Evolutionary conservation across 2,113 vertebrate genomes (phyloP), one percentile per base, ranked within the genome.

Genomic region (Eira barbara): DNA sequence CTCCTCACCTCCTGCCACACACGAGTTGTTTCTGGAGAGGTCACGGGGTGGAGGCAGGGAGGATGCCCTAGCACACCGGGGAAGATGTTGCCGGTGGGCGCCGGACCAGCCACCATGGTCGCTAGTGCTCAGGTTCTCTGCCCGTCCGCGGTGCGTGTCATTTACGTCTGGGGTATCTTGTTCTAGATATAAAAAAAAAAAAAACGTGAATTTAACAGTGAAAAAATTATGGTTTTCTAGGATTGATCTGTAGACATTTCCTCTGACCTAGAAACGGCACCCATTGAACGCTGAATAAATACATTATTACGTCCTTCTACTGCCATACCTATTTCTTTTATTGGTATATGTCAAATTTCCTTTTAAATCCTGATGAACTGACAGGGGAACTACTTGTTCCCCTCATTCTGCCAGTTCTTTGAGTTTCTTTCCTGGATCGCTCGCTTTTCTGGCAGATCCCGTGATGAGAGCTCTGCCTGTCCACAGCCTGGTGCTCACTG

Each of bases 81-180:
- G 21, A 63, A 5, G 34, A 7, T 7, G 15, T 4, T 6, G 17
- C 25, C 25, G 7, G 8, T n/a, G 42, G 61, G 3, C 0, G 8
- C 11, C 14, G 52, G 86, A 11, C 27, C 15, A 3, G 29, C 52
- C 15, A 17, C 5, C 17, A 18, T 2, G 52, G 52, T 55, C 52
- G 52, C 52, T 55, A 6, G 52, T 55, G 57, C 27, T 1, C 0
- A 12, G 14, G 36, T 12, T 7, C 36, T 49, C 55, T 55, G 69
- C 27, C 29, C 39, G 12, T 7, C 10, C 39, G 27, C 7, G 7
- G 61, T 7, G 12, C n/a, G 9, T 10, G 9, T 47, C 20, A 7
- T 7, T 36, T 55, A 47, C 31, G 13, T 15, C 45, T 87, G 63
- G 29, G 7, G 36, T 34, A 61, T 21, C n/a, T 65, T 67, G 36